Conservation (phyloP, 2,113 vertebrate species). For the Thomomys bottae region DNA sequence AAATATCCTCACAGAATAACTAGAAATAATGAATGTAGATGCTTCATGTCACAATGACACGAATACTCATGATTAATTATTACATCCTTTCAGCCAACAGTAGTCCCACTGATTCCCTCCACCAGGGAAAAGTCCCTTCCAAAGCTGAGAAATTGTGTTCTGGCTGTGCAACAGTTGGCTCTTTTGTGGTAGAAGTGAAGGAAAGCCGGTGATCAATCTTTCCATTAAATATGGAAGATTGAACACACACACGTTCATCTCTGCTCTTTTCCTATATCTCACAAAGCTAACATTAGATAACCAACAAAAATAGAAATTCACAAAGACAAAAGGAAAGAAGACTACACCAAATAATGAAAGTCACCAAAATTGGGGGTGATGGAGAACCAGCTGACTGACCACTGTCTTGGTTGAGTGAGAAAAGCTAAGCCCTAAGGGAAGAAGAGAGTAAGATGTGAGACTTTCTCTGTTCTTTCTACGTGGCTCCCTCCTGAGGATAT, state of each 20-base stretch:
- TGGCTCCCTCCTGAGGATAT: not conserved
- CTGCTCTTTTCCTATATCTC: conserved; percentile 5
- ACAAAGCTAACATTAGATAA: not conserved
- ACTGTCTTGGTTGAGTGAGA: not conserved
- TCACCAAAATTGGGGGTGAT: not conserved
- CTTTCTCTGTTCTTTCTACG: too few relatives aligned
- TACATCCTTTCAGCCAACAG: not conserved
- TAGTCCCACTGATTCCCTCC: not conserved
- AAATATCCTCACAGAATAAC: not conserved
- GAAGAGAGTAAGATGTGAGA: not conserved
- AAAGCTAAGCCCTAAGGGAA: not conserved
- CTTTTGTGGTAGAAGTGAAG: not conserved
- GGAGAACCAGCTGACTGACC: not conserved
- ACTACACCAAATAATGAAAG: not conserved
- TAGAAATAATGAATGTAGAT: not conserved
- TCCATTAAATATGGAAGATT: not conserved
- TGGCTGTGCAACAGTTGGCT: not conserved
- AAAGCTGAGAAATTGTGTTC: not conserved
- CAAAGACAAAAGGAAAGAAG: not conserved
- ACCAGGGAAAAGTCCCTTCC: not conserved
- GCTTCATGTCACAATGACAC: too few relatives aligned
- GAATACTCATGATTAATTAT: not conserved
- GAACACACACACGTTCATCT: not conserved
- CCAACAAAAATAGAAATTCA: not conserved
- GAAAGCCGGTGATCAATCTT: not conserved